Percentiles rank a stretch among this genome's conserved stretches.
Evolutionary conservation across 2,113 vertebrate genomes (phyloP).

Genomic region (Corythaeola cristata): DNA sequence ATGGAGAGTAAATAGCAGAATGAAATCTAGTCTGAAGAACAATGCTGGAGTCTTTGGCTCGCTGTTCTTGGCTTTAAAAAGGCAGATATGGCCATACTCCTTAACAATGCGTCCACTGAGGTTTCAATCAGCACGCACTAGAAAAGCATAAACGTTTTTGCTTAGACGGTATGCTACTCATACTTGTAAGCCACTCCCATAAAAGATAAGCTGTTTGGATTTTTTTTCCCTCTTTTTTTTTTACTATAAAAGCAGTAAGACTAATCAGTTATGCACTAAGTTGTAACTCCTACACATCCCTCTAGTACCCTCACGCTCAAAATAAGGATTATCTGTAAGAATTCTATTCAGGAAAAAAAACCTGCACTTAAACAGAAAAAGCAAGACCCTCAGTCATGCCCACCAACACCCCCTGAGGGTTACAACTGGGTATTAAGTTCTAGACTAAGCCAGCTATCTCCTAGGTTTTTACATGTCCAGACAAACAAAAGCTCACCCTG

Average conservation of each 20-base stretch:
- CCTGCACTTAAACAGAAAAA: background rate
- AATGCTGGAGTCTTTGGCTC: background rate
- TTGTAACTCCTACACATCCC: background rate
- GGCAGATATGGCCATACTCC: background rate
- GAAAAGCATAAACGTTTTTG: background rate
- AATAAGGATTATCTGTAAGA: background rate
- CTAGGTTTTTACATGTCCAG: background rate
- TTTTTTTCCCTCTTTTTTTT: background rate
- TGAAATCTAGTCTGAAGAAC: background rate
- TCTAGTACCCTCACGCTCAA: background rate
- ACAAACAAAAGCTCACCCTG: background rate
- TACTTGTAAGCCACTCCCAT: background rate
- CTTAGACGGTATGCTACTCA: background rate
- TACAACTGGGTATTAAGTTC: background rate
- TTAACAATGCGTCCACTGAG: background rate
- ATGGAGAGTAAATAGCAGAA: background rate
- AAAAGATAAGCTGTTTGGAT: background rate
- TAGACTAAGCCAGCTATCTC: background rate
- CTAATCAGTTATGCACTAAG: background rate
- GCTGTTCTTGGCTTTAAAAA: background rate
- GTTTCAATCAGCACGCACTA: background rate
- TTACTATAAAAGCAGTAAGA: background rate
- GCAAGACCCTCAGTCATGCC: background rate
- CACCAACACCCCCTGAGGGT: rapidly evolving
- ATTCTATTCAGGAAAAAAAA: background rate